These are phyloP conservation scores for Ammodytes marinus DNA, from an alignment of 2,113 vertebrate genomes.

Conservation along the genomic window DNA sequence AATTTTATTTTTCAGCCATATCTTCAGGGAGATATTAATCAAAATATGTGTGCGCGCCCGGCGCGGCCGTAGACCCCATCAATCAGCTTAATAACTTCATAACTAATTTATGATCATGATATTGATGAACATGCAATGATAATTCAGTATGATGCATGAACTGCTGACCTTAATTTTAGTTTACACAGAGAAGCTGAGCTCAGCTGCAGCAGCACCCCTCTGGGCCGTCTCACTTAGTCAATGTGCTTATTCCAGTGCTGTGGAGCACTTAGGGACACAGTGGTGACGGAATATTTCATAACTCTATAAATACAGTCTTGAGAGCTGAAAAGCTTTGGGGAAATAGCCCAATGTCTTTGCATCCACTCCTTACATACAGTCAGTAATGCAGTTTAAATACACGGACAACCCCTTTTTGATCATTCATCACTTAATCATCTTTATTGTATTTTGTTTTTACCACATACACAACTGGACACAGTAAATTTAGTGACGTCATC, in stretches of 20 bases:
- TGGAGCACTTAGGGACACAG: not conserved
- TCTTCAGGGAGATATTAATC: too few species aligned
- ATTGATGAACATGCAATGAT: not conserved
- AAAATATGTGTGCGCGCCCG: too few species aligned
- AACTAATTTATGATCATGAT: not conserved
- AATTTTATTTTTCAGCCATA: too few species aligned
- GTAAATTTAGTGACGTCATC: conserved; percentile 79
- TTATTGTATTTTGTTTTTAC: conserved; percentile 76
- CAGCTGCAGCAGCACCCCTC: not conserved
- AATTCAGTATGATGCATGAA: not conserved
- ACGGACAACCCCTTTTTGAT: conserved; percentile 18
- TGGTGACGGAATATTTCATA: not conserved
- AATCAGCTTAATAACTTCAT: too few species aligned
- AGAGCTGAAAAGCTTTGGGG: not conserved
- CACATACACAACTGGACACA: conserved; percentile 78
- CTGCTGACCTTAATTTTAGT: not conserved
- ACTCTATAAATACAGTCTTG: not conserved
- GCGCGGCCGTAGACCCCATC: too few species aligned
- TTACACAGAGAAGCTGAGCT: not conserved
- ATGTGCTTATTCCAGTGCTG: not conserved
- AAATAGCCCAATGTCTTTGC: not conserved
- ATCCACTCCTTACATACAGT: not conserved
- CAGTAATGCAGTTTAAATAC: not conserved
- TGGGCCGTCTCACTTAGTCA: not conserved
- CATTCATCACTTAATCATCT: conserved; percentile 70